phyloP scores from a whole-genome alignment of 2,113 vertebrate species.

The Circaetus cinerascens region DNA sequence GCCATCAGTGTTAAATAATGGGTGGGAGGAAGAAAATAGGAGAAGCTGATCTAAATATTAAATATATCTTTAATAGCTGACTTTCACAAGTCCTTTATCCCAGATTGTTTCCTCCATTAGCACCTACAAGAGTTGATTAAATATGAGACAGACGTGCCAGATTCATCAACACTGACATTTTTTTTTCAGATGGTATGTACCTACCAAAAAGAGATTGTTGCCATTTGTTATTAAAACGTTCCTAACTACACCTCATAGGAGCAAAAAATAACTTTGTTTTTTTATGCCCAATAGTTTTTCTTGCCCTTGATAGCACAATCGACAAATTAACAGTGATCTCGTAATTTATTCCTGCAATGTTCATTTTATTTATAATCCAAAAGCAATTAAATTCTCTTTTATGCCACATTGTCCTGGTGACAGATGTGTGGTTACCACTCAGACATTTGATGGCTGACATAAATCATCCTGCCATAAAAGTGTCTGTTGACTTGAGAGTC shows the following conservation, averaged over 20 bases:
- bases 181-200: conserved; percentile 41
- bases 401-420: conserved; percentile 73
- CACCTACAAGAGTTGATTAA: conserved; percentile 68
- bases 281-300: conserved; percentile 44
- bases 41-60: conserved; percentile 27
- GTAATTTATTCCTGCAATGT: conserved; percentile 69
- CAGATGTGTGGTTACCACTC: conserved; percentile 78
- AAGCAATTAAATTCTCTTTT: conserved; percentile 79
- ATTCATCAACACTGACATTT: conserved; percentile 58
- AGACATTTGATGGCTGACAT: conserved; percentile 76
- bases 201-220: conserved; percentile 56
- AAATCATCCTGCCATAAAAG: conserved; percentile 82
- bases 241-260: conserved; percentile 15
- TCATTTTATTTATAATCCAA: conserved; percentile 76
- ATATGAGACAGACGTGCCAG: conserved; percentile 47
- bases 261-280: conserved; percentile 57
- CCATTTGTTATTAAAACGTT: conserved; percentile 66
- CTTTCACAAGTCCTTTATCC: conserved; percentile 72
- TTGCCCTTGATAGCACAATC: conserved; percentile 68
- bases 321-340: conserved; percentile 67
- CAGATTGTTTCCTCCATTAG: conserved; percentile 59
- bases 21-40: not conserved
- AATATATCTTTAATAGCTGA: conserved; percentile 59
- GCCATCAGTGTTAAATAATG: not conserved
- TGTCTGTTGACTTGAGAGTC: conserved; percentile 70